Evolutionary conservation across 2,888 invertebrate genomes (phyloP).

Genomic region (Cyrtodaria siliqua): DNA sequence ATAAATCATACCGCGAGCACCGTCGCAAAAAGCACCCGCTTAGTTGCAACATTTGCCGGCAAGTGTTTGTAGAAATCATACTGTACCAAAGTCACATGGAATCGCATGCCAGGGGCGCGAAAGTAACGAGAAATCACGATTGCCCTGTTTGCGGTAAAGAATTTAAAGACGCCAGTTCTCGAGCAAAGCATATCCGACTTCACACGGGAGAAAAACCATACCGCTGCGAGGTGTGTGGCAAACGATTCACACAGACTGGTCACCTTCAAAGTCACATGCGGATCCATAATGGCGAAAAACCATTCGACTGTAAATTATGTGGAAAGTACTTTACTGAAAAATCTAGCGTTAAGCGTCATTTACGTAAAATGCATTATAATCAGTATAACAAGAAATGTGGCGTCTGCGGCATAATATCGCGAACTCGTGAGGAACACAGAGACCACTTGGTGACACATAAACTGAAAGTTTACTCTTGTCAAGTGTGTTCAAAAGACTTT

Average conservation of each 20-base stretch:
- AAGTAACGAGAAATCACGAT: slow-evolving; percentile 48
- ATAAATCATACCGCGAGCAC: slow-evolving; percentile 59
- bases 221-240: slow-evolving; percentile 59
- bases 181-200: slow-evolving; percentile 60
- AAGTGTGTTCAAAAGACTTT: slow-evolving; percentile 56
- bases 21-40: slow-evolving; percentile 58
- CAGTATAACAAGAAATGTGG: slow-evolving; percentile 63
- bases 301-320: slow-evolving; percentile 61
- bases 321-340: slow-evolving; percentile 62
- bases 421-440: slow-evolving; percentile 55
- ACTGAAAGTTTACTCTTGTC: slow-evolving; percentile 52
- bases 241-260: slow-evolving; percentile 63
- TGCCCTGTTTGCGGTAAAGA: slow-evolving; percentile 63
- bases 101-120: slow-evolving; percentile 29
- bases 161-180: slow-evolving; percentile 62
- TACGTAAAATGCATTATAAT: slow-evolving; percentile 64
- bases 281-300: slow-evolving; percentile 61
- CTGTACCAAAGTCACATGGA: slow-evolving; percentile 59
- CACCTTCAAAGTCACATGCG: slow-evolving; percentile 63
- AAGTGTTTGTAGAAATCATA: slow-evolving; percentile 50
- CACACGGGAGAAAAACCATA: slow-evolving; percentile 65
- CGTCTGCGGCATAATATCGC: slow-evolving; percentile 56
- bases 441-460: slow-evolving; percentile 56
- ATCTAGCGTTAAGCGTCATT: slow-evolving; percentile 60
- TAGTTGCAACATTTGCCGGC: slow-evolving; percentile 54